Evolutionary conservation across 2,888 invertebrate species (phyloP).

Genomic region (Subacronicta megacephala): DNA sequence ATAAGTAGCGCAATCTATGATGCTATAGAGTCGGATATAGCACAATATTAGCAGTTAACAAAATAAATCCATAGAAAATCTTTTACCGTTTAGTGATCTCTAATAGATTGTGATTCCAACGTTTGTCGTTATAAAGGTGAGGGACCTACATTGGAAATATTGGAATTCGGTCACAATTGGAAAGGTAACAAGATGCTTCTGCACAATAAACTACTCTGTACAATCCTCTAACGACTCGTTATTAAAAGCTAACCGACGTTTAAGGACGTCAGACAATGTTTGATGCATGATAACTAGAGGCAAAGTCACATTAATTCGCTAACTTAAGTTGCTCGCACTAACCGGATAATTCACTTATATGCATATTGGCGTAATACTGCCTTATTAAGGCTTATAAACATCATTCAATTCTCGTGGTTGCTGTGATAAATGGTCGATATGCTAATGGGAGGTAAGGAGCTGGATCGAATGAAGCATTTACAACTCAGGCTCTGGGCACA

Average conservation of each 20-base stretch:
- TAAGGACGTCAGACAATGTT: constrained; percentile 73
- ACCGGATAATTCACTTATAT: constrained; percentile 79
- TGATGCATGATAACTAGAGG: constrained; percentile 88
- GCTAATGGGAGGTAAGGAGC: constrained; percentile 44
- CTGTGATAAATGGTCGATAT: constrained; percentile 52
- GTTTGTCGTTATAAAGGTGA: no score
- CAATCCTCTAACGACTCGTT: constrained; percentile 75
- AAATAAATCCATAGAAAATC: no score
- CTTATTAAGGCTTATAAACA: constrained; percentile 76
- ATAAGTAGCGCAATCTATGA: no score
- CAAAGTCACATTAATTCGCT: constrained; percentile 78
- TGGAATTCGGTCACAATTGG: no score
- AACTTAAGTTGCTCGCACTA: constrained; percentile 76
- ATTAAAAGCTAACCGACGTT: constrained; percentile 80
- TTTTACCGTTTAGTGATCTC: no score
- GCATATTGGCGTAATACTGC: constrained; percentile 74
- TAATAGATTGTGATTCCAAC: no score
- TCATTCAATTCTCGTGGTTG: constrained; percentile 64
- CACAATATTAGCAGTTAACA: no score
- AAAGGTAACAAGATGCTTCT: constrained; percentile 28
- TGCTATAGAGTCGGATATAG: no score
- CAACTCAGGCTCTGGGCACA: constrained; percentile 6
- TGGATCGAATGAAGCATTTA: constrained; percentile 28
- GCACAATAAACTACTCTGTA: constrained; percentile 66
- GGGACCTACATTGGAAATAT: no score